These are phyloP conservation scores for Saturnia pavonia DNA, from an alignment of 2,888 invertebrate species.

Conservation along the genomic window DNA sequence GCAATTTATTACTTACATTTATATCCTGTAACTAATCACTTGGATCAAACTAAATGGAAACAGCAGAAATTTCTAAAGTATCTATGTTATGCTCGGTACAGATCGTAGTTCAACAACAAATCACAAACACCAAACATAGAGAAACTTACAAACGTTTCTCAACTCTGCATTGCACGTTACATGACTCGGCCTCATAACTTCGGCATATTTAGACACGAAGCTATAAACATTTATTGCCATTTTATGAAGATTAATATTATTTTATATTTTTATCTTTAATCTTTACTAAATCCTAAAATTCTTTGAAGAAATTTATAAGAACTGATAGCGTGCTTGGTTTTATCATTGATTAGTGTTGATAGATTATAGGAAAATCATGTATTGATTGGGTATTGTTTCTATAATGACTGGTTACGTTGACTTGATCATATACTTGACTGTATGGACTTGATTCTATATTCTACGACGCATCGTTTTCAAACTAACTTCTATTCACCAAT, in stretches of 20 bases:
- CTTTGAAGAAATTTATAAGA: not conserved
- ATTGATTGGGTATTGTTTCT: too few species aligned
- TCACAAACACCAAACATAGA: not conserved
- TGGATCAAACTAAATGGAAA: not conserved
- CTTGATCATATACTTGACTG: too few species aligned
- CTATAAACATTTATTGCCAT: not conserved
- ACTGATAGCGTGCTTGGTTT: too few species aligned
- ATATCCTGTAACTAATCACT: not conserved
- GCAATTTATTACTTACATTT: too few species aligned
- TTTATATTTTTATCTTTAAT: not conserved
- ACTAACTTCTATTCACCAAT: too few species aligned
- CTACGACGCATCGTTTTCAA: too few species aligned
- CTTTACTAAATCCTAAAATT: not conserved
- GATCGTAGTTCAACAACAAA: constrained; percentile 13
- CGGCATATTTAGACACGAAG: constrained; percentile 5
- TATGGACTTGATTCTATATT: too few species aligned
- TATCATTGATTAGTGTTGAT: too few species aligned
- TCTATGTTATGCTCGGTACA: not conserved
- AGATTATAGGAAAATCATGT: too few species aligned
- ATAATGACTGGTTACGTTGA: too few species aligned
- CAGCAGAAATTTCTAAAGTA: not conserved
- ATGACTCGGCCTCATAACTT: constrained; percentile 3
- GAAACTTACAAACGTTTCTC: constrained; percentile 5
- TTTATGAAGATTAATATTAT: not conserved
- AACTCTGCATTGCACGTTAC: not conserved